Evolutionary conservation across 2,113 vertebrate species (phyloP), one percentile per base, ranked within the genome.

Genomic region (Halichoeres trimaculatus): DNA sequence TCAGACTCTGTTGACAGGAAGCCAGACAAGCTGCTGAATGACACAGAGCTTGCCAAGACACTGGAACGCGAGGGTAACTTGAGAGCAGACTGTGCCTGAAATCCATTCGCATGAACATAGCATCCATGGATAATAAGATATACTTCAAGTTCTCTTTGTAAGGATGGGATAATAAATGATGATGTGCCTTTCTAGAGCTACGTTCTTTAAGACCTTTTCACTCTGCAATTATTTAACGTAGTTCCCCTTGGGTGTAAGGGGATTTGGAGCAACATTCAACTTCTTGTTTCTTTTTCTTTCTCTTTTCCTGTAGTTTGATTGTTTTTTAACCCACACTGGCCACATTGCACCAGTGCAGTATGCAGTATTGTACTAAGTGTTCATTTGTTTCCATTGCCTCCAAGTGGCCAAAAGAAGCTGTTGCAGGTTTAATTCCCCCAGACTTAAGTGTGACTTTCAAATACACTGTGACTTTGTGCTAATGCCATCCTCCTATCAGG

Each of bases 1-100:
- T 57, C 35, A 22, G 80, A 73, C 75, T 85, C 26, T 69, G 85
- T 79, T 60, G 87, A 89, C 62, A 58, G 70, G 79, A 75, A 72
- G 79, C 14, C 43, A 38, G 22, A 48, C 0, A n/a, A 70, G 66
- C 38, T 57, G 19, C 78, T 66, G 76, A 81, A 90, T 87, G 90
- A 92, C 76, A 51, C 77, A 14, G 72, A 85, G 85, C 86, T 6
- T 74, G 69, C n/a, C 1, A 12, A 52, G 57, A 76, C 55, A 65
- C 50, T 30, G 61, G 16, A 54, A 57, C 24, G 63, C 2, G 70
- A 81, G 53, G 55, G 75, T 66, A 24, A 47, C 74, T 41, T 8
- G 3, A 48, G 62, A 48, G 36, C 50, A 68, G 47, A 26, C 20
- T 19, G 50, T 70, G 70, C 34, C 69, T 68, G 66, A 54, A 50